A percentile compares a stretch with the other conserved stretches of the same genome.
Conservation (phyloP, 2,797 vertebrate species). For the Myotis vivesi region DNA sequence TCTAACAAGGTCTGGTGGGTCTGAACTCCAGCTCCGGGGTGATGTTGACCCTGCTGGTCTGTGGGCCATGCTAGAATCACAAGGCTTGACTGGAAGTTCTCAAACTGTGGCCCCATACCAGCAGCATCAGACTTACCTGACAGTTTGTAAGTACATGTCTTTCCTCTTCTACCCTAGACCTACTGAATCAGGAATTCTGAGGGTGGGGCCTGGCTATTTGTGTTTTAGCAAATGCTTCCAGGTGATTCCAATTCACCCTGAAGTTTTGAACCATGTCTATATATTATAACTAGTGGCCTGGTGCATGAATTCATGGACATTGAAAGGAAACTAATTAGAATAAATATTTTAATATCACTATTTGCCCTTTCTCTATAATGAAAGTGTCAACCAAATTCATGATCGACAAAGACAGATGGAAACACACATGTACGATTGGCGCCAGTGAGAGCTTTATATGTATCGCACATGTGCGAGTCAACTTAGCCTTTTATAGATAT, state of each 20-base stretch:
- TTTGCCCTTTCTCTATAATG: no score
- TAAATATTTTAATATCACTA: no score
- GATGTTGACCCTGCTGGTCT: neutral
- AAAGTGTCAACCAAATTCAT: no score
- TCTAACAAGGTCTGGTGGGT: neutral
- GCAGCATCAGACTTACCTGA: neutral
- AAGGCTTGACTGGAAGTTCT: neutral
- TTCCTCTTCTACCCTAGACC: neutral
- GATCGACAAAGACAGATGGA: no score
- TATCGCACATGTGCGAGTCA: no score
- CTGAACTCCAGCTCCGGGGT: neutral
- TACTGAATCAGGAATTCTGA: neutral
- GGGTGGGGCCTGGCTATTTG: accelerated
- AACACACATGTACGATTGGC: no score
- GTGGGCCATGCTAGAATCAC: neutral
- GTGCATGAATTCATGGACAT: no score
- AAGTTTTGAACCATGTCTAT: neutral
- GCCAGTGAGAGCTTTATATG: no score
- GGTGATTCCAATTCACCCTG: neutral
- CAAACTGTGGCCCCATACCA: neutral
- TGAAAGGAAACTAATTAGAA: no score
- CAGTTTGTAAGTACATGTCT: neutral
- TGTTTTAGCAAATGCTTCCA: neutral
- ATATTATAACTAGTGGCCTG: neutral
- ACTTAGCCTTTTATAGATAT: no score